A percentile compares a stretch with the other conserved stretches of the same genome.
Conservation (phyloP, 2,888 invertebrate genomes). For the Hypercompe scribonia region DNA sequence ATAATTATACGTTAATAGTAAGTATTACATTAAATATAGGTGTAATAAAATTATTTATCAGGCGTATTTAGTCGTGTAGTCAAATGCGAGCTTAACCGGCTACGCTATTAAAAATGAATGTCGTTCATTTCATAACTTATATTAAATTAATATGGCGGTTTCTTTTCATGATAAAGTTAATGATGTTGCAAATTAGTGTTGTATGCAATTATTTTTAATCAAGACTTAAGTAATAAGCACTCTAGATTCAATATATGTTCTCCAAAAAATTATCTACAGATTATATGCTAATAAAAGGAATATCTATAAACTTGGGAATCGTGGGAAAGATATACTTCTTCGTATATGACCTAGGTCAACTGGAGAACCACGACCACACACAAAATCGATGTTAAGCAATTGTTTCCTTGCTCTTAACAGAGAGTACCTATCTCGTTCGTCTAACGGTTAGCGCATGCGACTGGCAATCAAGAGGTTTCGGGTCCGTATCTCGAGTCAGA, state of each 20-base stretch:
- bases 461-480: too few species aligned
- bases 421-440: too few species aligned
- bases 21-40: background rate
- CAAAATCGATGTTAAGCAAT: too few species aligned
- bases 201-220: background rate
- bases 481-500: too few species aligned
- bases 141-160: constrained; percentile 35
- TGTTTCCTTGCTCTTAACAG: too few species aligned
- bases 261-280: background rate
- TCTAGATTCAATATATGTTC: background rate
- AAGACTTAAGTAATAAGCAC: background rate
- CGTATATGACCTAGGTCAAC: too few species aligned
- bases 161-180: constrained; percentile 33
- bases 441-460: too few species aligned
- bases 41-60: background rate
- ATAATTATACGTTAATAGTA: background rate
- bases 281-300: background rate
- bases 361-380: too few species aligned
- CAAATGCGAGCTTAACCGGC: constrained; percentile 15
- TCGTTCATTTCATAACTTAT: constrained; percentile 42
- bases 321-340: too few species aligned
- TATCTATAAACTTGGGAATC: too few species aligned
- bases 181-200: constrained; percentile 30
- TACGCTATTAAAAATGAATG: constrained; percentile 31
- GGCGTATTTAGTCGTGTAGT: background rate